Base-by-base conservation (phyloP, 2,888 invertebrate species). In the Zhuqinia jingwanae region DNA sequence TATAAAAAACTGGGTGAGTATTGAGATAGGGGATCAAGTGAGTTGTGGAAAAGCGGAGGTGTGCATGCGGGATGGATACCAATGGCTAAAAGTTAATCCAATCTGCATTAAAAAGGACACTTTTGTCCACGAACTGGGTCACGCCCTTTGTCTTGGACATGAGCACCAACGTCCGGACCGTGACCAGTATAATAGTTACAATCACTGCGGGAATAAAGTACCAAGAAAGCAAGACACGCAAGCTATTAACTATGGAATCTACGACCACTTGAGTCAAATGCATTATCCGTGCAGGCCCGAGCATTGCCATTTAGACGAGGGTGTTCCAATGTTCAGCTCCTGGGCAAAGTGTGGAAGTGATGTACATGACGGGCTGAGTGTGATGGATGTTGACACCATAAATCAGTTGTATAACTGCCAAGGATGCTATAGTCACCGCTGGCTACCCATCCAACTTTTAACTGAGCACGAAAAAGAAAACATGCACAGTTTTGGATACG, bases 91-190 rank as follows among this genome's bases (percentile, higher is more conserved):
- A n/a, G n/a, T n/a, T n/a, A n/a, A n/a, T n/a, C n/a, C n/a, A n/a
- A n/a, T n/a, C n/a, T n/a, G n/a, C n/a, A n/a, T n/a, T n/a, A n/a
- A n/a, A n/a, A n/a, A n/a, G n/a, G n/a, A n/a, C n/a, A n/a, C 77
- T 8, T 63, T 86, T 75, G n/a, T 86, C 20, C 85, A 86, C 27
- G 80, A 86, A 22, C 20, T 86, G 25, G 86, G 81, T 2, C 86
- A 87, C 25, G 81, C 42, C 2, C 47, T 87, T 1, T 87, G 86
- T 25, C 30, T 81, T 20, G 70, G 86, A 11, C 86, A 87, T 27
- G 86, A 87, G 47, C 78, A 85, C 11, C 42, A 73, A 8, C 68
- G 85, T 0, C 5, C 0, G 3, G 85, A 85, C 25, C 15, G 85
- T 11, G 78, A 85, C 47, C 10, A 47, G 8, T 70, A 42, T 20